Evolutionary conservation across 1,140 invertebrate species (phyloP), one percentile per base, ranked within the genome.

Genomic region (Drosophila orosa): DNA sequence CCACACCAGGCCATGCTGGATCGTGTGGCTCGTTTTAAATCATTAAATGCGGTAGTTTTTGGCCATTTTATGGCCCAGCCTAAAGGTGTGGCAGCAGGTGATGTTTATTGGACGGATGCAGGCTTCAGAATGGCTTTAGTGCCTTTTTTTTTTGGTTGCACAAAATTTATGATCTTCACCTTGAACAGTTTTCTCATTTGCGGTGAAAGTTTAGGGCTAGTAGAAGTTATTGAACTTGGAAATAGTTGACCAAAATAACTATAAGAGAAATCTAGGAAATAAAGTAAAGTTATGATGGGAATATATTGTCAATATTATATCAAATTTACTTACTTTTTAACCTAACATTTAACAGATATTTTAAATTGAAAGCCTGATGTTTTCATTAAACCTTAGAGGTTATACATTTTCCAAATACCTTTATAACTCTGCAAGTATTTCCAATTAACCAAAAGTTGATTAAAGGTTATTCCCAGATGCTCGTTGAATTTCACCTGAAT

Each of bases 1-100:
- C 9, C 31, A 15, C 45, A 29, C 45, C 10, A 24, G 31, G 22
- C n/a, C n/a, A 27, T 15, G 66, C 17, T 9, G 17, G 24, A 17
- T 58, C 25, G 40, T 50, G 68, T 58, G 45, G 68, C 56, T 37
- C 50, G 37, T 74, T 74, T 74, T 74, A 74, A 74, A 74, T 74
- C 72, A 74, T 74, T 74, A 65, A 74, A 56, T 33, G 42, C 15
- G 47, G 68, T 58, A 58, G 68, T 72, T 72, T 52, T 48, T 47
- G 66, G 52, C 42, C 42, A 31, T 33, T 71, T 72, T 72, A 71
- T 44, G 68, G 52, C 27, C 29, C 12, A 22, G 13, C 12, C 42
- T 47, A 39, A 47, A 71, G 52, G 52, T 58, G 52, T 47, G 68
- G 44, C 24, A 45, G 22, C 66, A 57, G 42, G 42, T 71, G 66